A percentile compares a stretch with the other conserved stretches of the same genome.
These are phyloP conservation scores for Cryptophagus acutangulus DNA, from an alignment of 2,888 invertebrate genomes.

Conservation along the genomic window DNA sequence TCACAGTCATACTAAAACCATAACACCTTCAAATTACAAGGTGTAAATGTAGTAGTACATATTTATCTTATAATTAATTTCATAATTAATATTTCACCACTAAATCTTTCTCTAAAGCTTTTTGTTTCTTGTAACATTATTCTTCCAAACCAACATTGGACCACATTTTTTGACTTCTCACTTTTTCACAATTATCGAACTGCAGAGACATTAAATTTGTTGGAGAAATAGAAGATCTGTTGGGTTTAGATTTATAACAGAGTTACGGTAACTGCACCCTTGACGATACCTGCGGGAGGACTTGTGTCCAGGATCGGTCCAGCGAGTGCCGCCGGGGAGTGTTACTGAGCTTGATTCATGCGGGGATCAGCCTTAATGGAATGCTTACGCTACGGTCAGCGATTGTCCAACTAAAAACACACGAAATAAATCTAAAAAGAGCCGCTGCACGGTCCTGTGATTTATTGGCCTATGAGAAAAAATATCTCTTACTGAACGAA, in stretches of 20 bases:
- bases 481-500: too few relatives aligned
- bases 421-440: conserved; percentile 36
- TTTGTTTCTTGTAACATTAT: too few relatives aligned
- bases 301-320: conserved; percentile 28
- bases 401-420: conserved; percentile 40
- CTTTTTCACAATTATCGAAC: neutral
- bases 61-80: too few relatives aligned
- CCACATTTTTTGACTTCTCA: neutral
- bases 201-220: too few relatives aligned
- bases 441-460: conserved; percentile 19
- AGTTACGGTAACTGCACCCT: conserved; percentile 43
- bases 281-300: conserved; percentile 41
- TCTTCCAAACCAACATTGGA: too few relatives aligned
- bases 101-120: too few relatives aligned
- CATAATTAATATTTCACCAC: too few relatives aligned
- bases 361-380: conserved; percentile 44
- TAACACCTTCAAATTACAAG: too few relatives aligned
- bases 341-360: conserved; percentile 43
- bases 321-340: conserved; percentile 32
- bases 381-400: conserved; percentile 44
- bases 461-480: too few relatives aligned
- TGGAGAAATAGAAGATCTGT: too few relatives aligned
- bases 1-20: too few relatives aligned
- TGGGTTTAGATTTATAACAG: conserved; percentile 40
- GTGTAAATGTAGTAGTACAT: too few relatives aligned